Percentiles rank a stretch among this genome's conserved stretches.
Evolutionary conservation across 2,113 vertebrate species (phyloP).

Genomic region (Caloenas nicobarica): DNA sequence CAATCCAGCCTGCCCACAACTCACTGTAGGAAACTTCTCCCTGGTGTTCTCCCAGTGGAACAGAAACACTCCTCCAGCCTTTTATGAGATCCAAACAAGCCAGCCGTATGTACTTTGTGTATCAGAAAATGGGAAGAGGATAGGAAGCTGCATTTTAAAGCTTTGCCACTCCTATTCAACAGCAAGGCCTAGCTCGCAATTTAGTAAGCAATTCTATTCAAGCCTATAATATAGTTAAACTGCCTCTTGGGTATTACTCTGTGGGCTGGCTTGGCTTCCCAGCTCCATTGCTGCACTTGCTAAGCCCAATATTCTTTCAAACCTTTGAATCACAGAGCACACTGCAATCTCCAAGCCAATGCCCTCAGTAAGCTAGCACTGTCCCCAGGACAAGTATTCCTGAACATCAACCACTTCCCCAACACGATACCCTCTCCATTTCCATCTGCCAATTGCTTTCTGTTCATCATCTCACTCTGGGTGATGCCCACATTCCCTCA

Average conservation of each 20-base stretch:
- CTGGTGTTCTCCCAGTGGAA: neutral
- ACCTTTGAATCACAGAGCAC: neutral
- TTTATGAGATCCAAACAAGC: neutral
- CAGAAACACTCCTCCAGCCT: neutral
- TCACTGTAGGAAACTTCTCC: neutral
- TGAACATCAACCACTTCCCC: neutral
- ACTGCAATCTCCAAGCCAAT: neutral
- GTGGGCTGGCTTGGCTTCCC: neutral
- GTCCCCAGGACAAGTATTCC: neutral
- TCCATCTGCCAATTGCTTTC: neutral
- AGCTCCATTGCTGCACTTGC: neutral
- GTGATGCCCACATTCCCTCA: neutral
- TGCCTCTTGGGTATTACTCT: neutral
- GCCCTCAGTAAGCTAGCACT: neutral
- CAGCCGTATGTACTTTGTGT: neutral
- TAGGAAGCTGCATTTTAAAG: neutral
- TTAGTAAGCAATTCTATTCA: neutral
- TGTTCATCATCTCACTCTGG: neutral
- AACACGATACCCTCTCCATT: neutral
- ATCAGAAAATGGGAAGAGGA: neutral
- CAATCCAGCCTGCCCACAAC: neutral
- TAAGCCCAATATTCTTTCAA: neutral
- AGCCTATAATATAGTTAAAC: neutral
- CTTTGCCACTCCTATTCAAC: neutral
- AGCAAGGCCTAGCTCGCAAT: neutral